Conservation (phyloP, 1,140 invertebrate species). For the Vollenhovia emeryi region DNA sequence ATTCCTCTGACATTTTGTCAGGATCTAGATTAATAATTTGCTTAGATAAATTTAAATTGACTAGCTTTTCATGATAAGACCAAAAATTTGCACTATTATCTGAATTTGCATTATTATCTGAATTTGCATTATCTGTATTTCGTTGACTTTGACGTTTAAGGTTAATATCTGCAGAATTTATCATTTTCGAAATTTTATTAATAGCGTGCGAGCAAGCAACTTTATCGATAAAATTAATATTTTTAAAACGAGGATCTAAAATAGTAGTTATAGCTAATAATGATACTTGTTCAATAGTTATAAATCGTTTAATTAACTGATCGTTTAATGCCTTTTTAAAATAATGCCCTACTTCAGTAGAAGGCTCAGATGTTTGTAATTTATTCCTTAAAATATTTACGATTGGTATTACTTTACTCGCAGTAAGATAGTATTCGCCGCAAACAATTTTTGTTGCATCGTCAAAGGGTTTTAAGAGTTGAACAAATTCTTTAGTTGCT, state of each 20-base stretch:
- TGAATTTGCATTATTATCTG: neutral
- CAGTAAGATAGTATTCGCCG: neutral
- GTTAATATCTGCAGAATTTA: neutral
- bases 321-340: neutral
- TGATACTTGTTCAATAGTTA: neutral
- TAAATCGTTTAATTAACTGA: neutral
- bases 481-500: neutral
- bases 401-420: neutral
- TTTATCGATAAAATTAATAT: constrained; percentile 2
- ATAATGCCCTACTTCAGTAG: neutral
- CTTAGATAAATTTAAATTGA: neutral
- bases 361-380: neutral
- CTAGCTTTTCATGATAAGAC: neutral
- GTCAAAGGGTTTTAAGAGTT: neutral
- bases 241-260: neutral
- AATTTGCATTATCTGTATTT: neutral
- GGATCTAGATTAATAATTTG: neutral
- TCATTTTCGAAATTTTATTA: neutral
- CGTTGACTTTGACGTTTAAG: neutral
- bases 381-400: neutral
- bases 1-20: neutral
- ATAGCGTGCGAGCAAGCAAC: neutral
- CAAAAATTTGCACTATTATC: neutral
- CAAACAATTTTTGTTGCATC: neutral
- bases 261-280: neutral